Base-by-base conservation (phyloP, 1,140 invertebrate genomes). In the Aphelenchoides besseyi region DNA sequence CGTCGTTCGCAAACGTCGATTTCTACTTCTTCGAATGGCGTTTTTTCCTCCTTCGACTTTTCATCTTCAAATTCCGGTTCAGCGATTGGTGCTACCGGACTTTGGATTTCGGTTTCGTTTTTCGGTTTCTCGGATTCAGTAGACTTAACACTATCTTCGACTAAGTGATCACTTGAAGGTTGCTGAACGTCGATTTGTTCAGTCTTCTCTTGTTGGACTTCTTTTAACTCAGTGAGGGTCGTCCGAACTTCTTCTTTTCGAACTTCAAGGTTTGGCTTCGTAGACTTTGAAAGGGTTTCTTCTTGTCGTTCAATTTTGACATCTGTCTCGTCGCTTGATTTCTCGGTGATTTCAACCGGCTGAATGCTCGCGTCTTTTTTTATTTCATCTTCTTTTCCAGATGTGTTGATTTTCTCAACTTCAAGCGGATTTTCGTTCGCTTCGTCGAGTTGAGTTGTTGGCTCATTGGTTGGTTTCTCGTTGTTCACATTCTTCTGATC, bases 1-100 rank as follows among this genome's bases (percentile, higher is more conserved):
- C 3, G 16, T 16, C 36, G 32, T 32, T 66, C 63, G 12, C 23
- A 1, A 2, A 66, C 32, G 3, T 66, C 32, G 12, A 66, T 12
- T 1, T 18, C 30, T 26, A 66, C 48, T 32, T 66, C 63, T 53
- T 66, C 63, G 12, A 36, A 12, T 12, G 63, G 63, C 16, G 55
- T 59, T 33, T 59, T 18, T 5, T 5, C 5, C 55, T 59, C 18
- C 12, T 28, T 28, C 5, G 5, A 8, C 5, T 8, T 59, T 33
- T 59, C 55, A 23, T 59, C 18, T 8, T 59, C 55, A 33, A 59
- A 8, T 33, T 59, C 55, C 12, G 5, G 26, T 23, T 59, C 55
- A 23, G 18, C 18, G 18, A 59, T 59, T 23, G 5, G 5, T 5
- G 55, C 5, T 59, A n/a, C 37, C n/a, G 5, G 37, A 41, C 5